Evolutionary conservation across 2,113 vertebrate genomes (phyloP), one percentile per base, ranked within the genome.

Genomic region (Epinephelus fuscoguttatus): DNA sequence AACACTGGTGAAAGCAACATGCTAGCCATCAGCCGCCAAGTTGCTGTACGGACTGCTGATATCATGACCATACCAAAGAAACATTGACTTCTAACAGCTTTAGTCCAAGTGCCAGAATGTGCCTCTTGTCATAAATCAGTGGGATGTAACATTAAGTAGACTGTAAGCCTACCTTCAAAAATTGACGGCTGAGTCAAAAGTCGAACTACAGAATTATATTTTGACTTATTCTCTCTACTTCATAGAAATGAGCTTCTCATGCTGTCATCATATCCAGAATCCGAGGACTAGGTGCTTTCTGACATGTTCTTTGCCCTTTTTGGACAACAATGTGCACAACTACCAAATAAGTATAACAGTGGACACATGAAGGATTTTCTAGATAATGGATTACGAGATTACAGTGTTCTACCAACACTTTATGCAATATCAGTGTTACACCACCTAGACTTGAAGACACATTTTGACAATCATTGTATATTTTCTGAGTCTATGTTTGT

Each of bases 1-100:
- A 98, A 88, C 97, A 99, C 82, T 99, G 98, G 98, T 99, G 95
- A 97, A 89, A 45, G 49, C 49, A 18, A 4, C 19, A 19, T 42
- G 56, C 70, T 42, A 74, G 76, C 49, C 30, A 49, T 23, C 47
- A 45, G 71, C 70, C 27, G 11, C 33, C 21, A 88, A 37, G 71
- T 30, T 23, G 68, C 62, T 70, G 57, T 33, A 25, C n/a, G 5
- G 70, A 50, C 45, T 2, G 9, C 70, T 74, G 4, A 40, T 62
- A 52, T 45, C 75, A 25, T 0, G 72, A 75, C 21, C 37, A 40
- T 23, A 77, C 83, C 77, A 82, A 90, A 85, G 77, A 92, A 69
- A 62, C 21, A 55, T 52, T 60, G 50, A 78, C 52, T 52, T 62
- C 53, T 62, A 52, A 55, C 42, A 27, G 66, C 60, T 61, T 79